A percentile compares a stretch with the other conserved stretches of the same genome.
phyloP scores from a whole-genome alignment of 1,140 invertebrate species.

The Lepeophtheirus salmonis region DNA sequence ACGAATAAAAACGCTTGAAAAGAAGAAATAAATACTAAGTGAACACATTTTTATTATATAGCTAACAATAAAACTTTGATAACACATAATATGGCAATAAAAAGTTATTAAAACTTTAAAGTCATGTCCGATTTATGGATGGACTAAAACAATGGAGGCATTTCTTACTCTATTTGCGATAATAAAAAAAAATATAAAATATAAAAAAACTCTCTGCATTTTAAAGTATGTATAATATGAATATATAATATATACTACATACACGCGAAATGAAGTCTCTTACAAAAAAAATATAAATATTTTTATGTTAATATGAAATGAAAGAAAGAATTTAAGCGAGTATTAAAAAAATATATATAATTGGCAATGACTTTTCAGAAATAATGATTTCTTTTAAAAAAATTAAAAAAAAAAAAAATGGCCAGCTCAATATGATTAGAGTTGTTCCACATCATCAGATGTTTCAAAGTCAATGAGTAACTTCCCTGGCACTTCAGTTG shows the following conservation, averaged over 20 bases:
- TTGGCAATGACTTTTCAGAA: not conserved
- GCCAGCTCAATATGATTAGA: not conserved
- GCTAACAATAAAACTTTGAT: too few species aligned
- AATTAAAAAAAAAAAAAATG: not conserved
- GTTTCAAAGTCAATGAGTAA: not conserved
- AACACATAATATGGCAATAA: too few species aligned
- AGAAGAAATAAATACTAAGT: too few species aligned
- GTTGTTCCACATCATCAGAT: conserved; percentile 1
- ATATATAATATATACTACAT: not conserved
- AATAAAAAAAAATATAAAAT: not conserved
- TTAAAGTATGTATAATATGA: not conserved
- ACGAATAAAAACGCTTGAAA: too few species aligned
- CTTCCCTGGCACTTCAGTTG: not conserved
- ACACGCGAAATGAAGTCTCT: too few species aligned
- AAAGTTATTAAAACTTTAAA: too few species aligned
- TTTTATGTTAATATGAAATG: not conserved
- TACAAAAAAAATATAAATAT: not conserved
- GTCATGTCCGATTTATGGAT: too few species aligned
- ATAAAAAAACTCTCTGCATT: not conserved
- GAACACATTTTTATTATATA: too few species aligned
- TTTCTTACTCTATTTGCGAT: too few species aligned
- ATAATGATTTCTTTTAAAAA: not conserved
- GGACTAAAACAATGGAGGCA: too few species aligned
- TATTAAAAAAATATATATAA: not conserved
- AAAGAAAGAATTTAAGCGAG: not conserved